Evolutionary conservation across 2,113 vertebrate species (phyloP).

Genomic region (Holacanthus passer): DNA sequence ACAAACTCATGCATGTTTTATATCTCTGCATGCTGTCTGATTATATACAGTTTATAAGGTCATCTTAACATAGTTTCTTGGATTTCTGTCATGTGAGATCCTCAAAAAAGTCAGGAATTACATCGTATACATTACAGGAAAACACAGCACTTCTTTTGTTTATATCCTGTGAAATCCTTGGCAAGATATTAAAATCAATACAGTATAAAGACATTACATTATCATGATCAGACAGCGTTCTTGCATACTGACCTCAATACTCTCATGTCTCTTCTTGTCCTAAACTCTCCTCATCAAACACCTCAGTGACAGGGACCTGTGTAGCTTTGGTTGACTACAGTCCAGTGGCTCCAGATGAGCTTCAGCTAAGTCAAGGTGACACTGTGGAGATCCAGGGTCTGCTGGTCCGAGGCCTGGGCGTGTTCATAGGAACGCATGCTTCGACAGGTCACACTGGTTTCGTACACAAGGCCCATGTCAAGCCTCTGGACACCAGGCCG

Average conservation of each 20-base stretch:
- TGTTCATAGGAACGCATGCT: slow-evolving; percentile 90
- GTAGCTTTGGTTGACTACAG: slow-evolving; percentile 84
- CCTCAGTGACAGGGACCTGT: slow-evolving; percentile 90
- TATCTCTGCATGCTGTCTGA: background rate
- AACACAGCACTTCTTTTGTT: background rate
- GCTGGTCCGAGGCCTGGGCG: slow-evolving; percentile 87
- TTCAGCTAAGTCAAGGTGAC: slow-evolving; percentile 90
- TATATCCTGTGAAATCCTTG: background rate
- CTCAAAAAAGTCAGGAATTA: background rate
- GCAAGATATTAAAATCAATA: background rate
- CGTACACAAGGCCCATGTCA: slow-evolving; percentile 86
- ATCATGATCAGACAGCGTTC: background rate
- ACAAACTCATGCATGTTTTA: background rate
- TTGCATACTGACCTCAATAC: background rate
- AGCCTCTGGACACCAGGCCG: slow-evolving; percentile 80
- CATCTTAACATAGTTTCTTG: background rate
- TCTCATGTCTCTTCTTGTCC: background rate
- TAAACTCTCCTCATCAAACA: background rate
- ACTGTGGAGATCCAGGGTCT: slow-evolving; percentile 90
- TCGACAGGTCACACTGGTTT: slow-evolving; percentile 89
- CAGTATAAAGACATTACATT: background rate
- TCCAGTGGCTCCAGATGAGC: slow-evolving; percentile 86
- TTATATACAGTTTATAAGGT: background rate
- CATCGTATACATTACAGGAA: background rate
- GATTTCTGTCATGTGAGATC: background rate